These are phyloP conservation scores for Muricea muricata DNA, from an alignment of 92 coral and sea anemone genomes.

Conservation along the genomic window DNA sequence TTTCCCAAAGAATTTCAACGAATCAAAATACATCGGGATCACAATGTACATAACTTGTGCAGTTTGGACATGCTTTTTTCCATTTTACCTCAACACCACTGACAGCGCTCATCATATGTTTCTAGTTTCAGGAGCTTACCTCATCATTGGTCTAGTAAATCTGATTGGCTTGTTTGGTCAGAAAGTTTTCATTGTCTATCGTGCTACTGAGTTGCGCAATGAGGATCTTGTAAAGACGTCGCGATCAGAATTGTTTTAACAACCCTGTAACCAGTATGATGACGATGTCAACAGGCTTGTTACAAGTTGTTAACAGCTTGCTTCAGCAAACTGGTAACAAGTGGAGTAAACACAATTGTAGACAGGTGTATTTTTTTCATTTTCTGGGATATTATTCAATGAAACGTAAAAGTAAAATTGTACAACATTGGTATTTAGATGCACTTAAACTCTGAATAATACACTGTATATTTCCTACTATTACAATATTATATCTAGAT, in stretches of 20 bases:
- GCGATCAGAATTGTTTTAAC: neutral
- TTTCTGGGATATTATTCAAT: no score
- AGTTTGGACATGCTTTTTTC: conserved; percentile 75
- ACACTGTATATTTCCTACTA: no score
- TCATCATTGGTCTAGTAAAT: conserved; percentile 70
- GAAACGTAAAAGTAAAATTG: neutral
- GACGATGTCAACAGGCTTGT: no score
- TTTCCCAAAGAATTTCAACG: conserved; percentile 91
- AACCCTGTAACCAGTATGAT: no score
- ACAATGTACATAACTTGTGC: conserved; percentile 79
- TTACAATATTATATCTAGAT: no score
- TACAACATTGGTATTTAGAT: no score
- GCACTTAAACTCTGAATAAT: no score
- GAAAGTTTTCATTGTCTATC: conserved; percentile 53
- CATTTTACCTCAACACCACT: conserved; percentile 71
- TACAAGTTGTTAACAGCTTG: no score
- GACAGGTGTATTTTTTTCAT: no score
- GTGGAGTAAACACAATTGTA: no score
- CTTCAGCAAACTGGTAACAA: no score
- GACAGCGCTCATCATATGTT: conserved; percentile 60
- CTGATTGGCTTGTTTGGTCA: conserved; percentile 78
- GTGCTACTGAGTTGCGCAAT: conserved; percentile 23
- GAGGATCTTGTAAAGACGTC: conserved; percentile 38
- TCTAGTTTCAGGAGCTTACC: conserved; percentile 58
- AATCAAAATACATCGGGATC: conserved; percentile 87